Evolutionary conservation across 2,888 invertebrate genomes (phyloP).

Genomic region (Sarcophaga caerulescens): DNA sequence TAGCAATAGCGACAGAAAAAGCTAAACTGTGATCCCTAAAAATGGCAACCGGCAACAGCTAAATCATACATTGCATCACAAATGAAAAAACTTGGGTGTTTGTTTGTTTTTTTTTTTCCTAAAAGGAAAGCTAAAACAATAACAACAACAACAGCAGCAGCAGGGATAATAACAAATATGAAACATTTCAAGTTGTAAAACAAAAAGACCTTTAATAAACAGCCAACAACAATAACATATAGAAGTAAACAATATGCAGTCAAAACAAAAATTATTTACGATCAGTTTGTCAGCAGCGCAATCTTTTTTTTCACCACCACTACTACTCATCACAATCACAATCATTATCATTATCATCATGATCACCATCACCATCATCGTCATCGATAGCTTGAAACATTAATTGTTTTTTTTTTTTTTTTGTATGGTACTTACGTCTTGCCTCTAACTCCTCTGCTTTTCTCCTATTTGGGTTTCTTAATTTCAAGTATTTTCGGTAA

Average conservation of each 20-base stretch:
- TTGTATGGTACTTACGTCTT: conserved; percentile 25
- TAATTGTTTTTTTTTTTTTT: conserved; percentile 29
- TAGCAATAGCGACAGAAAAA: conserved; percentile 9
- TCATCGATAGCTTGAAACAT: background rate
- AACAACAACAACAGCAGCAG: conserved; percentile 26
- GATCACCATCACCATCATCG: too few species aligned
- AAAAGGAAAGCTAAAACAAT: conserved; percentile 52
- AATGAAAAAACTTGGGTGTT: background rate
- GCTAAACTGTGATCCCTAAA: conserved; percentile 49
- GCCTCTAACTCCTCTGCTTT: background rate
- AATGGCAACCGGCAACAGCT: conserved; percentile 21
- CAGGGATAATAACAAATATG: conserved; percentile 5
- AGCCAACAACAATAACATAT: conserved; percentile 19
- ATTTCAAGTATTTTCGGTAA: conserved; percentile 24
- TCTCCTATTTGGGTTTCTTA: conserved; percentile 22
- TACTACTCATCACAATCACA: background rate
- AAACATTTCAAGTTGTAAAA: conserved; percentile 57
- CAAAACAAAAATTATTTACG: conserved; percentile 79
- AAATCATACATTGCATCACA: background rate
- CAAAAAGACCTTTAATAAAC: conserved; percentile 38
- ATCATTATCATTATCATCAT: background rate
- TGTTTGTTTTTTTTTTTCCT: background rate
- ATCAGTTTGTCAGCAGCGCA: conserved; percentile 79
- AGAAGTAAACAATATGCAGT: conserved; percentile 8
- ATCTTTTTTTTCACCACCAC: conserved; percentile 48